Conservation (phyloP, 1,140 invertebrate genomes). For the Drosophila carrolli region DNA sequence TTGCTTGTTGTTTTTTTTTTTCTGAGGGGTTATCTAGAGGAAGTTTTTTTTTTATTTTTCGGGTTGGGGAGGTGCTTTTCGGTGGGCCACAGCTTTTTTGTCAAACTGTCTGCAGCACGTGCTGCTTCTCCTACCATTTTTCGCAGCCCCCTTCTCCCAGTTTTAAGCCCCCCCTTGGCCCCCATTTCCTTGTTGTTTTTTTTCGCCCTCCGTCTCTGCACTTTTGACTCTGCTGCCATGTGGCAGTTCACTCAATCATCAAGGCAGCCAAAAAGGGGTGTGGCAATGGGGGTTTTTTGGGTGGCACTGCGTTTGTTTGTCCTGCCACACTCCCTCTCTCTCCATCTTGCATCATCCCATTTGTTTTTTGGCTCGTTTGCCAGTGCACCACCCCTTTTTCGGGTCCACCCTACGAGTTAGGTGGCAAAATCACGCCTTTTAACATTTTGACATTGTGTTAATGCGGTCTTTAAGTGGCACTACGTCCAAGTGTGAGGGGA, state of each 20-base stretch:
- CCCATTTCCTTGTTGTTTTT: too few relatives aligned
- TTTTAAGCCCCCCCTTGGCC: background rate
- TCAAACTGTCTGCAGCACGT: slow-evolving; percentile 81
- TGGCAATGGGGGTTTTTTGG: slow-evolving; percentile 4
- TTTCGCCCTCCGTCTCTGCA: background rate
- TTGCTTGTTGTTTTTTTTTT: slow-evolving; percentile 1
- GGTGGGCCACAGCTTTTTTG: slow-evolving; percentile 76
- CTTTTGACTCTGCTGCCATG: slow-evolving; percentile 59
- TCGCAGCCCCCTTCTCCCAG: background rate
- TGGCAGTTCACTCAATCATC: slow-evolving; percentile 83
- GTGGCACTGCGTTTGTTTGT: slow-evolving; percentile 71
- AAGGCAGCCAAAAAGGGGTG: slow-evolving; percentile 38
- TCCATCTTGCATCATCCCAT: background rate
- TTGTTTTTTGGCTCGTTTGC: slow-evolving; percentile 43
- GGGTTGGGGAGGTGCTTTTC: background rate
- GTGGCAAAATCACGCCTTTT: slow-evolving; percentile 74
- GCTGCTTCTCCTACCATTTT: slow-evolving; percentile 25
- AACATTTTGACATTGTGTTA: slow-evolving; percentile 82
- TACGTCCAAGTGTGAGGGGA: slow-evolving; percentile 5
- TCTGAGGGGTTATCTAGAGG: background rate
- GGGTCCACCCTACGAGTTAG: slow-evolving; percentile 15
- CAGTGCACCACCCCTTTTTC: slow-evolving; percentile 29
- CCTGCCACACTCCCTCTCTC: background rate
- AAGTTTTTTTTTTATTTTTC: slow-evolving; percentile 2
- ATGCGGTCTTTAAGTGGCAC: slow-evolving; percentile 66